Percentiles rank a stretch among this genome's conserved stretches.
Conservation (phyloP, 92 coral and sea anemone genomes). For the Umimayanthus kanabou region DNA sequence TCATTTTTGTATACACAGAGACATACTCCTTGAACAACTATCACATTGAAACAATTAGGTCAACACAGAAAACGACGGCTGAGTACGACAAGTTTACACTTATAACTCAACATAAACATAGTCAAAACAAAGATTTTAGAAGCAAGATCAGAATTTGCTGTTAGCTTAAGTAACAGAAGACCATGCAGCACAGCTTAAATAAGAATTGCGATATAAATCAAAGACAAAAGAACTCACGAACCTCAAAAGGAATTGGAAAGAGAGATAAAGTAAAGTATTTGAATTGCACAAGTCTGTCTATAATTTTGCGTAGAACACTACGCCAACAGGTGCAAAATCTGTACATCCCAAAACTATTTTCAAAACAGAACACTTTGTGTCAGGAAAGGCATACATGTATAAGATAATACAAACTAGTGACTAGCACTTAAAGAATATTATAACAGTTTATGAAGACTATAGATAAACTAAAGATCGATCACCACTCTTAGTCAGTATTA, state of each 20-base stretch:
- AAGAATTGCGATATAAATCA: not conserved
- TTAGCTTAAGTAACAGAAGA: not conserved
- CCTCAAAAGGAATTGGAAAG: not conserved
- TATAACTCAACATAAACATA: too few relatives aligned
- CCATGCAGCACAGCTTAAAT: not conserved
- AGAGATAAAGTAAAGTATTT: too few relatives aligned
- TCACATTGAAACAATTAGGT: not conserved
- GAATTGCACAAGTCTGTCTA: not conserved
- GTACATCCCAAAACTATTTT: not conserved
- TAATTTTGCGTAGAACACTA: not conserved
- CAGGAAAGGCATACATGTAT: not conserved
- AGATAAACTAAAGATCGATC: too few relatives aligned
- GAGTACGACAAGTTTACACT: not conserved
- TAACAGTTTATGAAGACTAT: too few relatives aligned
- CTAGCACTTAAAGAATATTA: not conserved
- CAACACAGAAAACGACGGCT: not conserved
- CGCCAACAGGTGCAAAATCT: not conserved
- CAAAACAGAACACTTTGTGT: not conserved
- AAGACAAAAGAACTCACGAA: not conserved
- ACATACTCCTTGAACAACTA: too few relatives aligned
- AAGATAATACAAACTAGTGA: not conserved
- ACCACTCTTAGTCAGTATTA: too few relatives aligned
- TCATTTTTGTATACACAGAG: not conserved
- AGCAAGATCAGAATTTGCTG: not conserved
- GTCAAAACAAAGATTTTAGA: not conserved